Evolutionary conservation across 2,113 vertebrate genomes (phyloP), one percentile per base, ranked within the genome.

Genomic region (Crocuta crocuta): DNA sequence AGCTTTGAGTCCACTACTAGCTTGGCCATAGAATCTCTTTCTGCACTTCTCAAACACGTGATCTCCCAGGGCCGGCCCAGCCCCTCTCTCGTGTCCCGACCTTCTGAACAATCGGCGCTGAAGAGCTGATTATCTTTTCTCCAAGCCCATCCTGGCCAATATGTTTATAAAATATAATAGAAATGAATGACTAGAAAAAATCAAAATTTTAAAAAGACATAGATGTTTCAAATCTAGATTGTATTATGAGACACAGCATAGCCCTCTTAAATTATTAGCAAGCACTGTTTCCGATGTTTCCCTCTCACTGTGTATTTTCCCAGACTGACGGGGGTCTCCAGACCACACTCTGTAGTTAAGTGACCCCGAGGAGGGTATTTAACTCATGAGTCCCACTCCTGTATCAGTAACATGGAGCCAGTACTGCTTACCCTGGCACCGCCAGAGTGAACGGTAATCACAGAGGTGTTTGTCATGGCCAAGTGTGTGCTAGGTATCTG

Each of bases 51-150:
- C 23, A 16, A 17, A 43, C 45, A 19, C 45, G 0, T 4, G 70
- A 28, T 12, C 28, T 23, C 4, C 16, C 5, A 39, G 39, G 39
- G 39, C 39, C 48, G n/a, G 31, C 3, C 31, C 65, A 6, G 17
- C 53, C 39, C 65, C 39, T 39, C 21, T 43, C 3, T 6, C 1
- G 35, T 6, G 35, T 16, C 3, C 63, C 7, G 4, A 50, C 23
- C 68, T 70, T 65, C n/a, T 12, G 39, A 1, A 35, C 65, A 15
- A 0, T 2, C 45, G 5, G 21, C 39, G 19, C 17, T 1, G n/a
- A 55, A 35, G 31, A 35, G 4, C 28, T 10, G 3, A 35, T 21
- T 70, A 2, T 31, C 58, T 82, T 31, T 39, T 11, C 50, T 8
- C 53, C 33, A 81, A n/a, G 12, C 24, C 55, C 55, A 1, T 35